Percentiles rank a stretch among this genome's conserved stretches.
These are phyloP conservation scores for Dasyornis broadbenti DNA, from an alignment of 2,113 vertebrate genomes.

Conservation along the genomic window DNA sequence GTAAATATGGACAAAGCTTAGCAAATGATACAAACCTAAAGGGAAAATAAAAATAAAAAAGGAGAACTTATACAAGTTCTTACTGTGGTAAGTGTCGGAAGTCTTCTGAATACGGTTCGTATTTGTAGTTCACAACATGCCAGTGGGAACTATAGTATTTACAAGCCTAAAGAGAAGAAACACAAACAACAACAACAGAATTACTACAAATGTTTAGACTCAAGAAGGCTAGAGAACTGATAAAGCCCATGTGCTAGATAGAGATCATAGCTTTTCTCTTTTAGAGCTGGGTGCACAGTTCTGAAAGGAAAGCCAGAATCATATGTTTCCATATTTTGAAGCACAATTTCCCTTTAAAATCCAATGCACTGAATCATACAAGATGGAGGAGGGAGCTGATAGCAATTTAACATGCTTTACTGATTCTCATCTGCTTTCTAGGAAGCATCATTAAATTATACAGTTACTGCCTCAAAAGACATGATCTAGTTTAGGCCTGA, in stretches of 20 bases:
- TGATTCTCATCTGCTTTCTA: neutral
- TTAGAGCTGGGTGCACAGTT: neutral
- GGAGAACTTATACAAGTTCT: neutral
- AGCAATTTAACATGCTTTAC: neutral
- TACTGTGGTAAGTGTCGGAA: conserved; percentile 92
- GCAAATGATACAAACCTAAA: neutral
- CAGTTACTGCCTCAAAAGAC: neutral
- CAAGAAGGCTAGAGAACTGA: neutral
- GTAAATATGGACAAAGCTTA: conserved; percentile 24
- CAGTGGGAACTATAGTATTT: conserved; percentile 93
- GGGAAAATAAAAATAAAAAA: neutral
- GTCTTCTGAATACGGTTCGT: conserved; percentile 91
- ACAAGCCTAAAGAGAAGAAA: conserved; percentile 82
- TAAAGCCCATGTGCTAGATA: neutral
- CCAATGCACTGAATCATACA: neutral
- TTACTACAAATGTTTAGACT: neutral
- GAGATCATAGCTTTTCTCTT: neutral
- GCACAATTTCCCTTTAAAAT: neutral
- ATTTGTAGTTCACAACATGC: conserved; percentile 90
- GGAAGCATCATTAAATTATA: neutral
- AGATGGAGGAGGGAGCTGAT: neutral
- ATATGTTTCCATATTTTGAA: neutral
- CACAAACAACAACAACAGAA: neutral
- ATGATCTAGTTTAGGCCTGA: neutral
- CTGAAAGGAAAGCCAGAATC: neutral